Evolutionary conservation across 2,888 invertebrate genomes (phyloP).

Genomic region (Coremacera marginata): DNA sequence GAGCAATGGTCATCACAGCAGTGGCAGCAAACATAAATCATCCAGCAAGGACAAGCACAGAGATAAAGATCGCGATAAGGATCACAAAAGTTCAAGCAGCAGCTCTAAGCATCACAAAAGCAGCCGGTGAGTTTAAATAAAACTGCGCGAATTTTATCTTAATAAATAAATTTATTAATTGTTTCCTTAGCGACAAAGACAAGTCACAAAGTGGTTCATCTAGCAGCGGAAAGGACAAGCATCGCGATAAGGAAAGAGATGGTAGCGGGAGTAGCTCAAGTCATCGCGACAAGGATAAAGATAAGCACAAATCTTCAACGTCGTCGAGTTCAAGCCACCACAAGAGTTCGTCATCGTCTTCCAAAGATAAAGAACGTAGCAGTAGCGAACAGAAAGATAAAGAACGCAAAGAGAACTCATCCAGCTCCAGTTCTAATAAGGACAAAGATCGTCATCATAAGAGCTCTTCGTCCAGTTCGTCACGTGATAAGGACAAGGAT

Average conservation of each 20-base stretch:
- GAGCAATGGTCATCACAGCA: constrained; percentile 80
- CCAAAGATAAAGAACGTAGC: constrained; percentile 68
- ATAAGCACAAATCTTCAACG: constrained; percentile 69
- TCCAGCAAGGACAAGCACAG: constrained; percentile 73
- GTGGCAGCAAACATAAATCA: constrained; percentile 74
- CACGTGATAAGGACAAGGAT: constrained; percentile 62
- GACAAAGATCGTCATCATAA: constrained; percentile 66
- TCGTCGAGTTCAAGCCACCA: constrained; percentile 61
- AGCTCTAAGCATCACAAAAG: constrained; percentile 70
- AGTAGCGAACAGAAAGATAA: constrained; percentile 65
- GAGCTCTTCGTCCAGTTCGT: constrained; percentile 61
- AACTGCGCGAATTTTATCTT: neutral
- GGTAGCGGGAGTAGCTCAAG: constrained; percentile 64
- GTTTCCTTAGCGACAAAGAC: constrained; percentile 61
- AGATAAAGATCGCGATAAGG: constrained; percentile 70
- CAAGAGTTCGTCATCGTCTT: constrained; percentile 57
- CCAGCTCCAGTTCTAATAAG: constrained; percentile 54
- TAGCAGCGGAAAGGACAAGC: constrained; percentile 66
- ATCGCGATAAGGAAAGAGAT: constrained; percentile 65
- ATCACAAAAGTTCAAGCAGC: constrained; percentile 69
- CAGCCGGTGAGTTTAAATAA: constrained; percentile 58
- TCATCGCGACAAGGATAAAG: constrained; percentile 68
- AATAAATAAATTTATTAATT: neutral
- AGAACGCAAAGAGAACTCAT: constrained; percentile 65
- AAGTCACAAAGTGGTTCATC: constrained; percentile 64